Conservation (phyloP, 2,113 vertebrate species). For the Jacana jacana region DNA sequence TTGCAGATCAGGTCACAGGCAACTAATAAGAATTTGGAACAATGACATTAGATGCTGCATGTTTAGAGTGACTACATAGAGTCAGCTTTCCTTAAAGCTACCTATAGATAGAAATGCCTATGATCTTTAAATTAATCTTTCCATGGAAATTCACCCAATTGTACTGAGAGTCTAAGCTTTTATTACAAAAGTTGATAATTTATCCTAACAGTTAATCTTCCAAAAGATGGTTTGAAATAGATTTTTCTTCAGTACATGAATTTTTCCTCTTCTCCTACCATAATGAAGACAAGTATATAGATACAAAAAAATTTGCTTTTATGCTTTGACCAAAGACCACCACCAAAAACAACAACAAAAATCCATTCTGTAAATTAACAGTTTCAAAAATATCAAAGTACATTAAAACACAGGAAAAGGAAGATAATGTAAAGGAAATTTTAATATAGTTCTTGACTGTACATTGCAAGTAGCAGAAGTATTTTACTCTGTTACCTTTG, state of each 20-base stretch:
- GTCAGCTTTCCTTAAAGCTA: not conserved
- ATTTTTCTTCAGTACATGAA: not conserved
- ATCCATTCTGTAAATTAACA: not conserved
- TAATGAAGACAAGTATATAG: not conserved
- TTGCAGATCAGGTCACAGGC: not conserved
- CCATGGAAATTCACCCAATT: not conserved
- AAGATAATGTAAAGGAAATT: not conserved
- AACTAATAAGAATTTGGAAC: not conserved
- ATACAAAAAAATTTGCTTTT: not conserved
- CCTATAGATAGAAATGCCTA: not conserved
- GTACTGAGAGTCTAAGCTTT: not conserved
- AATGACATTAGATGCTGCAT: not conserved
- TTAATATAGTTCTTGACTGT: not conserved
- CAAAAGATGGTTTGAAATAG: not conserved
- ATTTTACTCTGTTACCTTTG: not conserved
- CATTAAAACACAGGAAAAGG: not conserved
- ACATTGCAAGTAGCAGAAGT: not conserved
- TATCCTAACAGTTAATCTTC: not conserved
- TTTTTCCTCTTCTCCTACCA: not conserved
- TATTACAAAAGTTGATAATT: not conserved
- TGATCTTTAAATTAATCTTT: not conserved
- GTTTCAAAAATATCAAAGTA: not conserved
- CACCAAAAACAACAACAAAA: not conserved
- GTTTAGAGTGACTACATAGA: not conserved
- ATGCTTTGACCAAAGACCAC: not conserved